A percentile compares a stretch with the other conserved stretches of the same genome.
Evolutionary conservation across 2,888 invertebrate species (phyloP).

Genomic region (Tanaodytes sp.): DNA sequence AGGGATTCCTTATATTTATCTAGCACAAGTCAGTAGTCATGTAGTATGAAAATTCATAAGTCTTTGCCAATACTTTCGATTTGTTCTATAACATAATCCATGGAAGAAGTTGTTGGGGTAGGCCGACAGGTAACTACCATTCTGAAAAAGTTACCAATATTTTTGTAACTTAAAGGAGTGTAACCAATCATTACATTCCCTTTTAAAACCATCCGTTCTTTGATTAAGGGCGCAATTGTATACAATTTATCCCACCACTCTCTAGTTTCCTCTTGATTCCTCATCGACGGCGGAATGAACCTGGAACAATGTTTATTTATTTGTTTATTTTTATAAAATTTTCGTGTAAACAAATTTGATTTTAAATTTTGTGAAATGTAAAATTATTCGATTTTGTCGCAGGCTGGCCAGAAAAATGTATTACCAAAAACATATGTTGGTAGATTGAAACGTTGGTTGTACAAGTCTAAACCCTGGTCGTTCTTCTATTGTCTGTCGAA

Average conservation of each 20-base stretch:
- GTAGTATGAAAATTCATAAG: too few relatives aligned
- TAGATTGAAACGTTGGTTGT: conserved; percentile 79
- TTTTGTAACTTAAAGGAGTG: conserved; percentile 78
- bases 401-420: too few relatives aligned
- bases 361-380: too few relatives aligned
- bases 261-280: conserved; percentile 70
- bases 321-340: too few relatives aligned
- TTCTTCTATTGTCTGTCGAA: conserved; percentile 74
- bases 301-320: conserved; percentile 64
- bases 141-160: conserved; percentile 83
- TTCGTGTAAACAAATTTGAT: too few relatives aligned
- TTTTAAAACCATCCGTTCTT: conserved; percentile 79
- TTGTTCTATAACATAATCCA: conserved; percentile 78
- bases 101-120: conserved; percentile 75
- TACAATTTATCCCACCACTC: conserved; percentile 76
- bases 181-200: conserved; percentile 86
- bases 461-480: conserved; percentile 79
- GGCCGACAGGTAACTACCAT: conserved; percentile 85
- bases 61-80: conserved; percentile 78
- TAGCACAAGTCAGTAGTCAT: too few relatives aligned
- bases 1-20: too few relatives aligned
- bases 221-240: conserved; percentile 80
- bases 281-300: conserved; percentile 77
- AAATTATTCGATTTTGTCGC: too few relatives aligned
- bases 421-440: conserved; percentile 94